Evolutionary conservation across 1,140 invertebrate species (phyloP), one percentile per base, ranked within the genome.

Genomic region (Aphaenogaster ashmeadi): DNA sequence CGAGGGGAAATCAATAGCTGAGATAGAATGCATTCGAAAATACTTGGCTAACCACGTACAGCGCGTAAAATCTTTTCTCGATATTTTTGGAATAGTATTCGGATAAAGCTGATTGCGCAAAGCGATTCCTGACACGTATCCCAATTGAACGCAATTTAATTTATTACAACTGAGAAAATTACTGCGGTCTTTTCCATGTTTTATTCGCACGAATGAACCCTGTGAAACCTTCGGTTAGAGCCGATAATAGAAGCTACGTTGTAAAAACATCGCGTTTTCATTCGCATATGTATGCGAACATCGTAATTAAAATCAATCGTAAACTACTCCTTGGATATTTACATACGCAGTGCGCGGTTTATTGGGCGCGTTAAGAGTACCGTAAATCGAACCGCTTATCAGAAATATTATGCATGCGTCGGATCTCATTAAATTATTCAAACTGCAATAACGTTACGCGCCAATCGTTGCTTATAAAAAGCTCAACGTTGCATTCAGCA

Each of bases 391-490:
- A 18, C 11, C 38, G 64, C 21, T 74, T 50, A 75, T 50, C 18
- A 74, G 33, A 74, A 50, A 60, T 74, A 84, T 83, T 83, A 60
- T 74, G 36, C 80, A 60, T 38, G 41, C 80, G 56, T 47, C 27
- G 41, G n/a, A 56, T 75, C 69, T 74, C 69, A 60, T 84, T 83
- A 58, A 83, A 71, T 83, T 58, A 66, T 84, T 84, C 54, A 60
- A 84, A 84, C 27, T 52, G 27, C 41, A 47, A 7, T 44, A 62
- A 84, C 3, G 11, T 15, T 44, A 71, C 38, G 38, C 27, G 38
- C 66, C 62, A 56, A 71, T 84, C 54, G 27, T 36, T 47, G 69
- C 7, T 84, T 50, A 44, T 83, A 72, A 60, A 50, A 75, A 60
- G 52, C 41, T 38, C 41, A 72, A n/a, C 18, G 67, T 67, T 44